These are phyloP conservation scores for Pangasius djambal DNA, from an alignment of 2,797 vertebrate species.

Conservation along the genomic window DNA sequence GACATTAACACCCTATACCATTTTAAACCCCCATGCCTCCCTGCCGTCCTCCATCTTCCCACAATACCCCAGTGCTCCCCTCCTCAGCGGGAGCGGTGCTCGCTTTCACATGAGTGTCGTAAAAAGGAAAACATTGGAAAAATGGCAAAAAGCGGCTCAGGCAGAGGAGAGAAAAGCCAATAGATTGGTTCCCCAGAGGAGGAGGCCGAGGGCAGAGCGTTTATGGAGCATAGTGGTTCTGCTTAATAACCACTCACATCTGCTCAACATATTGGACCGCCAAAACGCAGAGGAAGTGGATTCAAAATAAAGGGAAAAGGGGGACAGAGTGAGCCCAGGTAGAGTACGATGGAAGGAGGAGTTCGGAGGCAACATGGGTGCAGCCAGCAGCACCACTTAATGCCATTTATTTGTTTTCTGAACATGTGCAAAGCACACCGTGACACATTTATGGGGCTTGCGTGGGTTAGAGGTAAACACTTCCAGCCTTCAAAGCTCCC, in stretches of 20 bases:
- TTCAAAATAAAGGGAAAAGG: conserved; percentile 46
- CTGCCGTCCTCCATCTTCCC: conserved; percentile 57
- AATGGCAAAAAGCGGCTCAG: conserved; percentile 35
- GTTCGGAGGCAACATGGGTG: conserved; percentile 71
- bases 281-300: conserved; percentile 61
- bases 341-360: conserved; percentile 67
- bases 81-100: conserved; percentile 60
- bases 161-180: conserved; percentile 56
- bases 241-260: conserved; percentile 80
- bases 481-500: conserved; percentile 30
- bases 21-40: neutral
- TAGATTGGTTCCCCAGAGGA: conserved; percentile 69
- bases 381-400: conserved; percentile 67
- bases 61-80: conserved; percentile 59
- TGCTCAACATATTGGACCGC: conserved; percentile 76
- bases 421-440: conserved; percentile 66
- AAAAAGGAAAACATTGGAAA: conserved; percentile 61
- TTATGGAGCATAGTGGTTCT: conserved; percentile 73
- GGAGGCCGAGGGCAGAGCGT: conserved; percentile 64
- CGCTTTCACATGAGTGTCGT: conserved; percentile 60
- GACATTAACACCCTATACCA: conserved; percentile 38
- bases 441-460: conserved; percentile 62
- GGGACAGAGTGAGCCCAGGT: conserved; percentile 64
- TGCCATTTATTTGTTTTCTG: conserved; percentile 74
- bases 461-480: conserved; percentile 55